These are phyloP conservation scores for Calcarius ornatus DNA, from an alignment of 2,113 vertebrate species.

Conservation along the genomic window DNA sequence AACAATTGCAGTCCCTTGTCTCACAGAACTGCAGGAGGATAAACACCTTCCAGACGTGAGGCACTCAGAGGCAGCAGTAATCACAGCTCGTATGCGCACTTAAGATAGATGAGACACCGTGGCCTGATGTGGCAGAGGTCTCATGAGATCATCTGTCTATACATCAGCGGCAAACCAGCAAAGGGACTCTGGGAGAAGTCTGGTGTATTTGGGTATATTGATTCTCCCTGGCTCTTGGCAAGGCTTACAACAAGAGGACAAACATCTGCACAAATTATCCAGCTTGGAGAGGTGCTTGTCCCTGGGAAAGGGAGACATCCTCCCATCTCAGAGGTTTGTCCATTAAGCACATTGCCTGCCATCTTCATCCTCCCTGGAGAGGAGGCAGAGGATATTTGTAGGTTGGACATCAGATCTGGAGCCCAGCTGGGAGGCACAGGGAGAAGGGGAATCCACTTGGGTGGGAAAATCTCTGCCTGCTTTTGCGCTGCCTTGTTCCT, in stretches of 20 bases:
- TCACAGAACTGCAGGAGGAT: not conserved
- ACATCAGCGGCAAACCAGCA: slow-evolving; percentile 52
- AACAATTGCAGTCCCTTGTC: not conserved
- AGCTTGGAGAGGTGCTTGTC: not conserved
- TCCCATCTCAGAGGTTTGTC: not conserved
- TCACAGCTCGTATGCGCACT: not conserved
- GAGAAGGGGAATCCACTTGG: not conserved
- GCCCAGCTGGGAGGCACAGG: not conserved
- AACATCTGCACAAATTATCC: not conserved
- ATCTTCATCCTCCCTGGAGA: not conserved
- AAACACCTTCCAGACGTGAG: slow-evolving; percentile 8
- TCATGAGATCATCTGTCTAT: slow-evolving; percentile 59
- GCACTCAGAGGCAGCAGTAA: not conserved
- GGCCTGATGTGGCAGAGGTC: slow-evolving; percentile 48
- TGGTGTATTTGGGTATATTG: slow-evolving; percentile 15
- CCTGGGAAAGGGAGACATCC: not conserved
- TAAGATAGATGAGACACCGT: slow-evolving; percentile 45
- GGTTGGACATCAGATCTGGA: accelerated
- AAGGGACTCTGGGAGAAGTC: slow-evolving; percentile 33
- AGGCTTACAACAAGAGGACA: not conserved
- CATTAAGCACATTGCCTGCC: not conserved
- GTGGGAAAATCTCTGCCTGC: not conserved
- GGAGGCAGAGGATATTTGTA: not conserved
- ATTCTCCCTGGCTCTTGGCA: not conserved
- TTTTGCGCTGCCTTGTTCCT: not conserved